Conservation (phyloP, 2,797 vertebrate species). For the Brotula barbata region DNA sequence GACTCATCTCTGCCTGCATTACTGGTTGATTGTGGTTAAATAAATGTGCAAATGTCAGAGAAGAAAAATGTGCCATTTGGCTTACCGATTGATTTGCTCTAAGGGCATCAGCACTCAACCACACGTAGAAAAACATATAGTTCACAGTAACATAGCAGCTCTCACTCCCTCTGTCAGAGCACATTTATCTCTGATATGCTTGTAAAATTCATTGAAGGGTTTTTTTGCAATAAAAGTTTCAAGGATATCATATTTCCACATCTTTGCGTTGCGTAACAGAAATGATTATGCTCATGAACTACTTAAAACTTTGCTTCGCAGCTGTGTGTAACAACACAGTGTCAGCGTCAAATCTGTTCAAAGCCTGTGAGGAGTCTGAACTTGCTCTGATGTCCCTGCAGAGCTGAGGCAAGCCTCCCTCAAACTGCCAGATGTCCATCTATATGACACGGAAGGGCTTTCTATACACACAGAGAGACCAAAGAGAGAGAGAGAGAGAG, state of each 20-base stretch:
- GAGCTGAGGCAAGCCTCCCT: constrained; percentile 39
- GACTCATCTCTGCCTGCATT: constrained; percentile 39
- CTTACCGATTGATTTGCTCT: constrained; percentile 63
- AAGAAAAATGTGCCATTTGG: constrained; percentile 48
- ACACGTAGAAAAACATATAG: constrained; percentile 53
- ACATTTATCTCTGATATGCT: constrained; percentile 12
- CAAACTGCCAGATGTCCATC: constrained; percentile 54
- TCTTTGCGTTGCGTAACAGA: constrained; percentile 22
- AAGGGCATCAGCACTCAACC: constrained; percentile 57
- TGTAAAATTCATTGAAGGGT: constrained; percentile 11
- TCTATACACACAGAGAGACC: constrained; percentile 1
- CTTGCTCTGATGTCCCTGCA: constrained; percentile 39
- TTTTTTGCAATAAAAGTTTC: constrained; percentile 29
- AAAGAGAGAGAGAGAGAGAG: neutral
- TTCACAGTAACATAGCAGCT: constrained; percentile 24
- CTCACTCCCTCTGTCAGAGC: constrained; percentile 27
- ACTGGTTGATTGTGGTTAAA: constrained; percentile 58
- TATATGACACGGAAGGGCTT: constrained; percentile 21
- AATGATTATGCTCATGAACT: neutral
- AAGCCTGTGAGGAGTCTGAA: constrained; percentile 41
- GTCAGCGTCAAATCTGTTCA: constrained; percentile 32
- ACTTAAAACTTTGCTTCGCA: constrained; percentile 25
- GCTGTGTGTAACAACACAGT: constrained; percentile 30
- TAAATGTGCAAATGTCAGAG: constrained; percentile 54
- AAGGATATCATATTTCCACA: constrained; percentile 18